Percentiles rank a stretch among this genome's conserved stretches.
Conservation (phyloP, 2,888 invertebrate genomes). For the Steinernema scapterisci region DNA sequence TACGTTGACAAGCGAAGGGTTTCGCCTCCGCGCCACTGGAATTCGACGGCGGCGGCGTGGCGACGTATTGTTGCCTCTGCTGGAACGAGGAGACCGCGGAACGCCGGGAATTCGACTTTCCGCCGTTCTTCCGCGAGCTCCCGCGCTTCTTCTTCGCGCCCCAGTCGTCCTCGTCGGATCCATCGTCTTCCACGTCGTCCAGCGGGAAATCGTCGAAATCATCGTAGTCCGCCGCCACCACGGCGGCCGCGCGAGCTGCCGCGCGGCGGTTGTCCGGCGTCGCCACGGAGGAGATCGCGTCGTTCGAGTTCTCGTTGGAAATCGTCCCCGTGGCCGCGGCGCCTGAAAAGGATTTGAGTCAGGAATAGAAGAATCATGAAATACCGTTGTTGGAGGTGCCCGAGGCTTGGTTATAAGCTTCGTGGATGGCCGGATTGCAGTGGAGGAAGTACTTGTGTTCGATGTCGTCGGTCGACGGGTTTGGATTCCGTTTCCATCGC, state of each 20-base stretch:
- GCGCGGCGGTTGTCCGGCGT: conserved; percentile 31
- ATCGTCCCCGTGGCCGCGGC: neutral
- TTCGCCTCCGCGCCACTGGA: conserved; percentile 24
- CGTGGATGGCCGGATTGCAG: conserved; percentile 55
- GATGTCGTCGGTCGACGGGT: conserved; percentile 57
- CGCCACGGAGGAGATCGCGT: conserved; percentile 20
- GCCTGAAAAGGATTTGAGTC: neutral
- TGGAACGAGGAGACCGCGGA: conserved; percentile 21
- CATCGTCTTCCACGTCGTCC: conserved; percentile 54
- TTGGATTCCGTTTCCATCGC: conserved; percentile 57
- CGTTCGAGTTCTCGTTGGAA: conserved; percentile 23
- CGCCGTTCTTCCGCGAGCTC: conserved; percentile 33
- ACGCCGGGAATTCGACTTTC: conserved; percentile 33
- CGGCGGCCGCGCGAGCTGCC: neutral
- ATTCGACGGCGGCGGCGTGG: conserved; percentile 6
- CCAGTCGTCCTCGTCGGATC: conserved; percentile 64
- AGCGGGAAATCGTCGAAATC: conserved; percentile 50
- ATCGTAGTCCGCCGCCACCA: conserved; percentile 14
- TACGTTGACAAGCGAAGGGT: conserved; percentile 35
- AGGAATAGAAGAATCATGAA: neutral
- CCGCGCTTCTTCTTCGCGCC: conserved; percentile 42
- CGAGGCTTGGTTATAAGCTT: conserved; percentile 47
- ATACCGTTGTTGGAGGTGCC: conserved; percentile 15
- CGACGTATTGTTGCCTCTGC: conserved; percentile 10
- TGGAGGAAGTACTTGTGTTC: conserved; percentile 62